Evolutionary conservation across 2,113 vertebrate species (phyloP).

Genomic region (Xiphias gladius): DNA sequence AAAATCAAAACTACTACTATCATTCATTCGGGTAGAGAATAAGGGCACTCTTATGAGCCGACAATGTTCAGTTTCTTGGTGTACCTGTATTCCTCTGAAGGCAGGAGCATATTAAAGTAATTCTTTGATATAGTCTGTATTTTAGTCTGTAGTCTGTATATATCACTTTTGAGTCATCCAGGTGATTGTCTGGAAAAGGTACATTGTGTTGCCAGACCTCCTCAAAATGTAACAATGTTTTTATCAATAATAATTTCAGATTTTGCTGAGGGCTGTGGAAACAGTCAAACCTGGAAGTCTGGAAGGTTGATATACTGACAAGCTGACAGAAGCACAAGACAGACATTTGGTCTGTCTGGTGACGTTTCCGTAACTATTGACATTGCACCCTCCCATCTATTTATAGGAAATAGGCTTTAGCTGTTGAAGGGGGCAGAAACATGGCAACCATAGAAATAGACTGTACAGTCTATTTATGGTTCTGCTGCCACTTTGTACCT

Average conservation of each 20-base stretch:
- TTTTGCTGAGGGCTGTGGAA: constrained; percentile 3
- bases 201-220: neutral
- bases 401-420: constrained; percentile 47
- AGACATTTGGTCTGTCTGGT: constrained; percentile 32
- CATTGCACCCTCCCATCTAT: constrained; percentile 40
- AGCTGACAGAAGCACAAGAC: constrained; percentile 22
- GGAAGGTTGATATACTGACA: constrained; percentile 11
- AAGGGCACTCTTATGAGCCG: neutral
- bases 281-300: constrained; percentile 12
- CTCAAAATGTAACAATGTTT: neutral
- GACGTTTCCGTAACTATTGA: constrained; percentile 35
- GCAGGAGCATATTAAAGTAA: neutral
- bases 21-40: neutral
- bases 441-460: constrained; percentile 35
- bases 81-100: neutral
- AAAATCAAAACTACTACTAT: neutral
- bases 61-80: neutral
- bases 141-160: no score
- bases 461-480: constrained; percentile 48
- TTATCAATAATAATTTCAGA: constrained; percentile 13
- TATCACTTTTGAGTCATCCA: neutral
- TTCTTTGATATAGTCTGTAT: constrained; percentile 2
- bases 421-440: constrained; percentile 26
- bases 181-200: neutral
- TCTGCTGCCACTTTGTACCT: constrained; percentile 43